Conservation (phyloP, 2,888 invertebrate genomes). For the Bellardia bayeri region DNA sequence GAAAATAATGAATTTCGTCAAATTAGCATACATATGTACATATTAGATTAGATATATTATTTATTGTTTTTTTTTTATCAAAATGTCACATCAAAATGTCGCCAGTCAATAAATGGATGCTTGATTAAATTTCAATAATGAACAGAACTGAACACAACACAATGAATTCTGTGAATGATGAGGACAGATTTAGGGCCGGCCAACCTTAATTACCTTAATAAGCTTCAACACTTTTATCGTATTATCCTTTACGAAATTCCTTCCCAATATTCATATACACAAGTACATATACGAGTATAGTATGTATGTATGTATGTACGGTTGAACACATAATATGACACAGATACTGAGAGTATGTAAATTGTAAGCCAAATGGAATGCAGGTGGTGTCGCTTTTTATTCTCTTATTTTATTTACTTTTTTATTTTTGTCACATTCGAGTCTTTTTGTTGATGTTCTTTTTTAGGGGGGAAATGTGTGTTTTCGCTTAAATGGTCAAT, state of each 20-base stretch:
- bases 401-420: slow-evolving; percentile 5
- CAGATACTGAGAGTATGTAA: neutral
- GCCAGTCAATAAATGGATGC: slow-evolving; percentile 26
- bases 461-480: slow-evolving; percentile 30
- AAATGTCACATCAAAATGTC: slow-evolving; percentile 55
- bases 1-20: too few relatives aligned
- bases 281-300: too few relatives aligned
- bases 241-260: slow-evolving; percentile 47
- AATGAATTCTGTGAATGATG: slow-evolving; percentile 26
- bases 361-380: slow-evolving; percentile 50
- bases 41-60: neutral
- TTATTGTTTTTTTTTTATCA: neutral
- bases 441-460: neutral
- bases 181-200: slow-evolving; percentile 55
- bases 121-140: slow-evolving; percentile 59
- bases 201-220: slow-evolving; percentile 68
- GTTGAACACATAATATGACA: slow-evolving; percentile 14
- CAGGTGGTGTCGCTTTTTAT: slow-evolving; percentile 49
- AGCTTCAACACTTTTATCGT: slow-evolving; percentile 52
- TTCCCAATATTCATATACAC: slow-evolving; percentile 13
- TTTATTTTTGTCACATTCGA: slow-evolving; percentile 43
- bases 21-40: neutral
- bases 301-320: too few relatives aligned
- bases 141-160: slow-evolving; percentile 12
- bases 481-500: slow-evolving; percentile 66